These are phyloP conservation scores for Elgaria multicarinata DNA, from an alignment of 2,113 vertebrate genomes.

Conservation along the genomic window DNA sequence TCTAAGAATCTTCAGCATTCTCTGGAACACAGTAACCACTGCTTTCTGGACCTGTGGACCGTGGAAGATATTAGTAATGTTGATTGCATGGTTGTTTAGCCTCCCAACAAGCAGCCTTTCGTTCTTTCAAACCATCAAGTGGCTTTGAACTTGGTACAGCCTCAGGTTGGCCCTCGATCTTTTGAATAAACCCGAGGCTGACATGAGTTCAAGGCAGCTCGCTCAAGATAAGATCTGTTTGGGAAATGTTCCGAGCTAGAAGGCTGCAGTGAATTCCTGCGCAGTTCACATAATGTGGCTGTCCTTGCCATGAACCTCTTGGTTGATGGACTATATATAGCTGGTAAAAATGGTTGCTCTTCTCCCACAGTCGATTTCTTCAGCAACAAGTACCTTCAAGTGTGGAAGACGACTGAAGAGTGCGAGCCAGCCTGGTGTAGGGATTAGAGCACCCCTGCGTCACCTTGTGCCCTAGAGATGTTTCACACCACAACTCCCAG, in stretches of 20 bases:
- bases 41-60: neutral
- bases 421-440: neutral
- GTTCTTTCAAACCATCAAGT: neutral
- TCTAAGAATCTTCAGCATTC: neutral
- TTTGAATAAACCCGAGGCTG: neutral
- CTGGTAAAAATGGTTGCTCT: neutral
- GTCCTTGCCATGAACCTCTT: neutral
- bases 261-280: neutral
- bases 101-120: neutral
- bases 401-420: neutral
- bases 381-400: neutral
- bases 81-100: neutral
- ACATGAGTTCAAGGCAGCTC: neutral
- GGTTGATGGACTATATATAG: neutral
- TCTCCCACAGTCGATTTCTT: neutral
- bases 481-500: too few relatives aligned
- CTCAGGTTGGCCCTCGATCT: neutral
- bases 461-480: too few relatives aligned
- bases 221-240: neutral
- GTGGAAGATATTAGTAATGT: neutral
- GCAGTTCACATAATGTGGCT: neutral
- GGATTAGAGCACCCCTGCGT: neutral
- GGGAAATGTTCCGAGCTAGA: neutral
- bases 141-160: neutral
- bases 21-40: neutral